phyloP scores from a whole-genome alignment of 2,113 vertebrate genomes.

The Rhagologus leucostigma region DNA sequence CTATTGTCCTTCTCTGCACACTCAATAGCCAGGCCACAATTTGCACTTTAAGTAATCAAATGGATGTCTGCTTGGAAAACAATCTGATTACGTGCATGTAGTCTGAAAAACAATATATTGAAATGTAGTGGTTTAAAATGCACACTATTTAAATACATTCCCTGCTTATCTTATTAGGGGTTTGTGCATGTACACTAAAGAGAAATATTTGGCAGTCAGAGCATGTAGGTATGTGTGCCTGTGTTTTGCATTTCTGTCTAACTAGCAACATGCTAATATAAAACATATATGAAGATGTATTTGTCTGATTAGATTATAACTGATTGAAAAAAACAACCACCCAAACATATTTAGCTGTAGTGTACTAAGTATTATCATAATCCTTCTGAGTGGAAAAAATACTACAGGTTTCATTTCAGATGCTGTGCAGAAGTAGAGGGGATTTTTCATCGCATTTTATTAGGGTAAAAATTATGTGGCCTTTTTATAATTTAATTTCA shows the following conservation, averaged over 20 bases:
- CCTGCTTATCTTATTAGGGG: not conserved
- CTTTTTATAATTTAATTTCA: not conserved
- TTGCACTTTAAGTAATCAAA: not conserved
- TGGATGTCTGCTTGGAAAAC: not conserved
- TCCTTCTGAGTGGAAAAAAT: not conserved
- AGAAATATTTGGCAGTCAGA: not conserved
- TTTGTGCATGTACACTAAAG: not conserved
- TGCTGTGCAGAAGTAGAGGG: not conserved
- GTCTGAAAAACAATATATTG: not conserved
- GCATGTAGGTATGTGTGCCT: not conserved
- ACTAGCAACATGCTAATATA: not conserved
- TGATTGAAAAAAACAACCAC: not conserved
- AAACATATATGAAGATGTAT: not conserved
- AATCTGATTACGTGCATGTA: not conserved
- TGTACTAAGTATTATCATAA: not conserved
- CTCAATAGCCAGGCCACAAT: not conserved
- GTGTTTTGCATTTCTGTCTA: not conserved
- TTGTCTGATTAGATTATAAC: not conserved
- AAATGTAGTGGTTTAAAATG: not conserved
- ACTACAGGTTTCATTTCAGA: not conserved
- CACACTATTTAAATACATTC: not conserved
- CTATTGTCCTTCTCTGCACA: not conserved
- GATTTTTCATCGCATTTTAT: not conserved
- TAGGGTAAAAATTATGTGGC: not conserved
- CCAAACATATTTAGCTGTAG: not conserved